Conservation (phyloP, 2,797 vertebrate species). For the Pristis pectinata region DNA sequence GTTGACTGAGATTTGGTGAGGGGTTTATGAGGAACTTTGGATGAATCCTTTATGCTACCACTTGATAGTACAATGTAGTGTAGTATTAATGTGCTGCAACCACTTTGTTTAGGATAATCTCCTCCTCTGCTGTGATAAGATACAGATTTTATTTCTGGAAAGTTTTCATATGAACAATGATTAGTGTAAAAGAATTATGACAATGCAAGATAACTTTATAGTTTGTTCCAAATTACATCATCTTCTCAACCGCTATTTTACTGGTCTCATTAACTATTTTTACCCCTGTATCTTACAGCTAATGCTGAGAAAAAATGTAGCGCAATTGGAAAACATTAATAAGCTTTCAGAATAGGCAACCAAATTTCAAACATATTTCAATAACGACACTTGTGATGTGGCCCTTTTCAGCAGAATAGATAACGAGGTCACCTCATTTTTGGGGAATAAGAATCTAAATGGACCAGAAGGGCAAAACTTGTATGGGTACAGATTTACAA, state of each 20-base stretch:
- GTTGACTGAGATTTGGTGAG: neutral
- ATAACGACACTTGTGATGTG: neutral
- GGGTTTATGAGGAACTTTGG: neutral
- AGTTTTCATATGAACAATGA: neutral
- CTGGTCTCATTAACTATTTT: neutral
- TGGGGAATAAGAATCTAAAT: too few relatives aligned
- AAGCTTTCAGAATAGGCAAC: neutral
- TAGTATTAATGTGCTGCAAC: neutral
- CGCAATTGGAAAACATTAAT: neutral
- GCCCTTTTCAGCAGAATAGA: too few relatives aligned
- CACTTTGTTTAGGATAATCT: neutral
- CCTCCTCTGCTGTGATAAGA: neutral
- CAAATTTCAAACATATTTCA: neutral
- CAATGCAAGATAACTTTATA: neutral
- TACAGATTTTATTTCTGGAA: neutral
- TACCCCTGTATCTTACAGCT: neutral
- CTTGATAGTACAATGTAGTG: neutral
- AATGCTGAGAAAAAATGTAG: neutral
- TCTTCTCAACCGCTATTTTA: neutral
- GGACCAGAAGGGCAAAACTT: neutral
- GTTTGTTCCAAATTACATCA: neutral
- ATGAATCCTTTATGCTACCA: neutral
- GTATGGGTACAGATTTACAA: neutral
- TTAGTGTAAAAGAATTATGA: neutral
- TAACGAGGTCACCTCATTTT: too few relatives aligned